These are phyloP conservation scores for Bathynomus jamesi DNA, from an alignment of 1,140 invertebrate species.

Conservation along the genomic window DNA sequence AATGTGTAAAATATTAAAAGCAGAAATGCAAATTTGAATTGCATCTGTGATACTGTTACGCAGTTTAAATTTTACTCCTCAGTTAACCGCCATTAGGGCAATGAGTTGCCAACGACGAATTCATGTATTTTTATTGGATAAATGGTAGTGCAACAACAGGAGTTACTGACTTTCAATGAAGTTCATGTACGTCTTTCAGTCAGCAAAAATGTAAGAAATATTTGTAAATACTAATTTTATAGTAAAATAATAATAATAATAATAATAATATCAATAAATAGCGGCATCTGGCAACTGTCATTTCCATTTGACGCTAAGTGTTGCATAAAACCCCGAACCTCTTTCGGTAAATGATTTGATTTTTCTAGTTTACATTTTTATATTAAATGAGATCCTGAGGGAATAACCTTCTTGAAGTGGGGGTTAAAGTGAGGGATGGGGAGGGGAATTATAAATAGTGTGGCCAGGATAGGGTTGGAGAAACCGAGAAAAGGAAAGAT, in stretches of 20 bases:
- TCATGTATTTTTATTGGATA: neutral
- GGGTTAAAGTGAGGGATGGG: neutral
- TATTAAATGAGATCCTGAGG: neutral
- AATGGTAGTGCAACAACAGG: too few relatives aligned
- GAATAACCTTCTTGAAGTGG: neutral
- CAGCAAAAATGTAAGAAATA: too few relatives aligned
- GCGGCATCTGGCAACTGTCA: neutral
- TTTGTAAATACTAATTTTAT: too few relatives aligned
- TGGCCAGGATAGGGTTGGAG: too few relatives aligned
- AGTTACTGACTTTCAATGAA: too few relatives aligned
- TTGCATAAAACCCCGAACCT: neutral
- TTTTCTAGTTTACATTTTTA: conserved; percentile 2
- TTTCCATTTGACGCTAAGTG: neutral
- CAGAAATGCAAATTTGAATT: neutral
- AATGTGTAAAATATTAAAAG: neutral
- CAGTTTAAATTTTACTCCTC: neutral
- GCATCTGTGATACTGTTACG: conserved; percentile 1
- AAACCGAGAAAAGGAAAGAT: too few relatives aligned
- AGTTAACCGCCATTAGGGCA: neutral
- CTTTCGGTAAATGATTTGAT: neutral
- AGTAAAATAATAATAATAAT: too few relatives aligned
- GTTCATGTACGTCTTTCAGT: too few relatives aligned
- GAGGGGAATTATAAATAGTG: too few relatives aligned
- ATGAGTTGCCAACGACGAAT: neutral
- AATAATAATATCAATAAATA: too few relatives aligned